Conservation (phyloP, 1,140 invertebrate species). For the Thrips palmi region DNA sequence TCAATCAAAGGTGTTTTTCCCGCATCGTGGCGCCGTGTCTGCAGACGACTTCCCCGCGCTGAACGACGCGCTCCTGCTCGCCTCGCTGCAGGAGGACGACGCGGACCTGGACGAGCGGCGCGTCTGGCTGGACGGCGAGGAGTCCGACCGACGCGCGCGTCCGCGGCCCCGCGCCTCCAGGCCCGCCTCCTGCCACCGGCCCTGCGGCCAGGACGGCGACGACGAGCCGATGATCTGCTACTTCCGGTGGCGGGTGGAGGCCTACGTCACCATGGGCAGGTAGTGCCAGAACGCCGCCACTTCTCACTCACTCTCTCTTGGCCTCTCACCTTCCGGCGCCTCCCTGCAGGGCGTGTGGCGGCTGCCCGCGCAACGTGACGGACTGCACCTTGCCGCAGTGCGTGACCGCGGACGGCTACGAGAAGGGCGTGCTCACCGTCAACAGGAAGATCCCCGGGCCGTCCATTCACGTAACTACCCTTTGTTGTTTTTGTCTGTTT, state of each 20-base stretch:
- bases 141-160: too few species aligned
- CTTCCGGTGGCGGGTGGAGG: slow-evolving; percentile 27
- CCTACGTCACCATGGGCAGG: slow-evolving; percentile 25
- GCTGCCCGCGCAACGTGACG: slow-evolving; percentile 14
- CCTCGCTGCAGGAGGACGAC: too few species aligned
- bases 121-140: too few species aligned
- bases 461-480: slow-evolving; percentile 24
- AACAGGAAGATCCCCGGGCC: slow-evolving; percentile 33
- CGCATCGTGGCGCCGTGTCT: too few species aligned
- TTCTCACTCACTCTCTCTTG: slow-evolving; percentile 2
- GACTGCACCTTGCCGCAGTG: slow-evolving; percentile 23
- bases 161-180: too few species aligned
- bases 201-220: too few species aligned
- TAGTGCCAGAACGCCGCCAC: slow-evolving; percentile 13
- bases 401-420: slow-evolving; percentile 27
- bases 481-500: too few species aligned
- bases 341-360: slow-evolving; percentile 17
- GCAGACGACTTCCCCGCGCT: too few species aligned
- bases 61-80: too few species aligned
- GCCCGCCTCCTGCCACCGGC: too few species aligned
- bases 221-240: slow-evolving; percentile 21
- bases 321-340: slow-evolving; percentile 1
- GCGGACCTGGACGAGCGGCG: too few species aligned
- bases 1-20: too few species aligned
- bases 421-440: slow-evolving; percentile 24